Evolutionary conservation across 2,797 vertebrate species (phyloP).

Genomic region (Micromesistius poutassou): DNA sequence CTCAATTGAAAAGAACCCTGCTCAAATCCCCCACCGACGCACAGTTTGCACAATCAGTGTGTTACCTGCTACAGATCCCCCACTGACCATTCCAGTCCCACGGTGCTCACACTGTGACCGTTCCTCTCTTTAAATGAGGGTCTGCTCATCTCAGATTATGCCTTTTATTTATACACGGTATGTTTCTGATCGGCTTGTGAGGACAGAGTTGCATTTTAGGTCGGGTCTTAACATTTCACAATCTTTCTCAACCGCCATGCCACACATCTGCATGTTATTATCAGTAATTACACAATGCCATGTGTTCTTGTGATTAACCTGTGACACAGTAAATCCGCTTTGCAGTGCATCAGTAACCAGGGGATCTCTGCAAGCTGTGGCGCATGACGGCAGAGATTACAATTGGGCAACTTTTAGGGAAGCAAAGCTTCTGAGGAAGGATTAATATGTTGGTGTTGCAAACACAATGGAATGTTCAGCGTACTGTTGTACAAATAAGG

Average conservation of each 20-base stretch:
- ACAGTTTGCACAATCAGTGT: neutral
- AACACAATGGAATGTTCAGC: neutral
- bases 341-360: slow-evolving; percentile 14
- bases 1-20: neutral
- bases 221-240: neutral
- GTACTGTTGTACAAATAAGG: neutral
- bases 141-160: neutral
- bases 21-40: neutral
- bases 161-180: neutral
- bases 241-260: neutral
- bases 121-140: neutral
- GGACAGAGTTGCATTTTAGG: neutral
- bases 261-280: neutral
- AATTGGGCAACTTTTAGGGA: slow-evolving; percentile 22
- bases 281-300: slow-evolving; percentile 17
- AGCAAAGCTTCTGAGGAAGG: slow-evolving; percentile 17
- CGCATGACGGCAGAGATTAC: slow-evolving; percentile 25
- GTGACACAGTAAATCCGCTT: slow-evolving; percentile 57
- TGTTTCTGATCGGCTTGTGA: neutral
- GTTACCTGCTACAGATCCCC: neutral
- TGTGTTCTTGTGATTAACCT: slow-evolving; percentile 27
- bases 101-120: neutral
- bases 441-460: neutral
- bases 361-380: slow-evolving; percentile 14
- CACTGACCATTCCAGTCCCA: neutral